Base-by-base conservation (phyloP, 2,888 invertebrate genomes). In the Falcaria lacertinaria region DNA sequence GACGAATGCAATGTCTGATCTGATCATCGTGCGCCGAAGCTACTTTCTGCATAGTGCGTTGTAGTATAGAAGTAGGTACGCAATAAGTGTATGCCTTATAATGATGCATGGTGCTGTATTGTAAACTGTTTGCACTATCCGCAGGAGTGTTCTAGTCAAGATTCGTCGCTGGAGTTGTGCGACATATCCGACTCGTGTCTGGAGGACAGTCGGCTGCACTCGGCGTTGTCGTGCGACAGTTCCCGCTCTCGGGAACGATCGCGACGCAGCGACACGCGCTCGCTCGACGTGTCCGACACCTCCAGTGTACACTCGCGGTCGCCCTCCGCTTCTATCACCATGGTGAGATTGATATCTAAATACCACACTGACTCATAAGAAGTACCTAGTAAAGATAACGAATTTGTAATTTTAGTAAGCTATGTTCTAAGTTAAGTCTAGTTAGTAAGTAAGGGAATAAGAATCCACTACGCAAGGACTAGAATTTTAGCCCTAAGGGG, bases 71-170 rank as follows among this genome's bases (percentile, higher is more conserved):
- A n/a, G n/a, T n/a, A n/a, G n/a, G n/a, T n/a, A n/a, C n/a, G n/a
- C n/a, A n/a, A n/a, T n/a, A n/a, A n/a, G n/a, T n/a, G n/a, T n/a
- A n/a, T n/a, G n/a, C n/a, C n/a, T n/a, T n/a, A 19, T 19, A 19
- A 19, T 19, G 3, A 19, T 1, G 6, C 6, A 19, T 19, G 4
- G 6, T 19, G 19, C 19, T 19, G 19, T n/a, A 43, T 44, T 33
- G 16, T 39, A 42, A 42, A 39, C 8, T 11, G 13, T 7, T 11
- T 37, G 7, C 3, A 6, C 13, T 14, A 43, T 48, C 77, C 78
- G 3, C 80, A 90, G 89, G 90, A 90, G 51, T 88, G 89, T 79
- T 89, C 87, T 80, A 89, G 89, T 85, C 89, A 89, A 78, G 89
- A 90, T 42, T 89, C 89, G 46, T 90, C 90, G 48, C 52, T 90